Conservation (phyloP, 2,888 invertebrate species). For the Parapristionchus giblindavisi region DNA sequence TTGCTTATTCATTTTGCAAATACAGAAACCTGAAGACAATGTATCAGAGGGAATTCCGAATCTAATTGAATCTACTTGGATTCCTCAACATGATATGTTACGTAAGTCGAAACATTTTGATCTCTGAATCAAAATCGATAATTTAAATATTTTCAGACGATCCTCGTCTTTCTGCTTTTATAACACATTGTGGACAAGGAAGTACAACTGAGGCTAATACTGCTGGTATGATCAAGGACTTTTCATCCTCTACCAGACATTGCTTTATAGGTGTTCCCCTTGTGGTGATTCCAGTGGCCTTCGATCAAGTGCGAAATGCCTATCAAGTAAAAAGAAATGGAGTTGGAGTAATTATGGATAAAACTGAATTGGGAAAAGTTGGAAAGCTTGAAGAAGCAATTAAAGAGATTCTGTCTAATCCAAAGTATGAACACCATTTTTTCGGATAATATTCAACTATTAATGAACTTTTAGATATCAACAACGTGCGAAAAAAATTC, state of each 20-base stretch:
- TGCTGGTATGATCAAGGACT: slow-evolving; percentile 1
- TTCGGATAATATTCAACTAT: not conserved
- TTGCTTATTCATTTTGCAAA: not conserved
- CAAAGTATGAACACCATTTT: not conserved
- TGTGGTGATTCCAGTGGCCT: not conserved
- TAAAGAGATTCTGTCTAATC: not conserved
- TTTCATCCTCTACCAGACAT: not conserved
- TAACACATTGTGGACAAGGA: slow-evolving; percentile 29
- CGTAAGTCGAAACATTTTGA: not conserved
- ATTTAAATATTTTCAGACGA: slow-evolving; percentile 2
- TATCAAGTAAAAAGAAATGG: not conserved
- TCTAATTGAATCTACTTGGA: slow-evolving; percentile 14
- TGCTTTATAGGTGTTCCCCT: not conserved
- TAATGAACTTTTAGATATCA: not conserved
- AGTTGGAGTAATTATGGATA: slow-evolving; percentile 5
- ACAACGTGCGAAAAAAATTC: not conserved
- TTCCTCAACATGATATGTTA: slow-evolving; percentile 2
- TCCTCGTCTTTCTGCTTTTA: not conserved
- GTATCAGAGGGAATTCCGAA: not conserved
- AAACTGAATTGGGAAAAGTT: not conserved
- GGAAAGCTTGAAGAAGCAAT: not conserved
- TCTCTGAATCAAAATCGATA: not conserved
- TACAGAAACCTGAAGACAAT: slow-evolving; percentile 20
- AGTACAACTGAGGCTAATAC: slow-evolving; percentile 1
- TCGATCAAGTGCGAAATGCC: not conserved